These are phyloP conservation scores for Nibea albiflora DNA, from an alignment of 2,113 vertebrate species.

Conservation along the genomic window DNA sequence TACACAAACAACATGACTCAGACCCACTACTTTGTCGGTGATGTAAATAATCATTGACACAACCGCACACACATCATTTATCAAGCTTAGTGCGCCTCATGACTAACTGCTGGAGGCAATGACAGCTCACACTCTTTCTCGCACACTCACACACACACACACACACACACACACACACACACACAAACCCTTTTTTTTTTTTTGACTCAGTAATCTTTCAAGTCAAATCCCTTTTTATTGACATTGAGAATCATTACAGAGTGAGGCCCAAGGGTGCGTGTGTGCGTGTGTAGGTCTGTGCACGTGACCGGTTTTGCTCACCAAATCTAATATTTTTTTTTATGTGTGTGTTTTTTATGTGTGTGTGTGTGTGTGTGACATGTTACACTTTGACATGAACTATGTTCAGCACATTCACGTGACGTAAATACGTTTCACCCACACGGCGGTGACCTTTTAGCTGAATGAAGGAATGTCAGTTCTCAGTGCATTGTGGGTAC, in stretches of 20 bases:
- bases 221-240: conserved; percentile 64
- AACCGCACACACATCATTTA: conserved; percentile 71
- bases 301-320: conserved; percentile 34
- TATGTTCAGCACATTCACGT: neutral
- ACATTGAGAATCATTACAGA: conserved; percentile 58
- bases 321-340: neutral
- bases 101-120: conserved; percentile 59
- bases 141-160: neutral
- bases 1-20: conserved; percentile 50
- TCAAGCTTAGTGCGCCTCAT: conserved; percentile 61
- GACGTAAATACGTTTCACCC: neutral
- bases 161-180: neutral
- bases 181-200: neutral
- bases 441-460: conserved; percentile 15
- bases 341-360: neutral
- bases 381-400: conserved; percentile 1
- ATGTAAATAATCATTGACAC: conserved; percentile 72
- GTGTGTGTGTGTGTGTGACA: neutral
- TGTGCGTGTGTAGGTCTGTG: conserved; percentile 35
- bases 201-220: conserved; percentile 50
- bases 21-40: conserved; percentile 32
- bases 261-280: conserved; percentile 17
- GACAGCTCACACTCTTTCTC: conserved; percentile 35
- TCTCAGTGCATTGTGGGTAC: neutral
- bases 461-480: neutral